Conservation (phyloP, 2,888 invertebrate species). For the Laothoe populi region DNA sequence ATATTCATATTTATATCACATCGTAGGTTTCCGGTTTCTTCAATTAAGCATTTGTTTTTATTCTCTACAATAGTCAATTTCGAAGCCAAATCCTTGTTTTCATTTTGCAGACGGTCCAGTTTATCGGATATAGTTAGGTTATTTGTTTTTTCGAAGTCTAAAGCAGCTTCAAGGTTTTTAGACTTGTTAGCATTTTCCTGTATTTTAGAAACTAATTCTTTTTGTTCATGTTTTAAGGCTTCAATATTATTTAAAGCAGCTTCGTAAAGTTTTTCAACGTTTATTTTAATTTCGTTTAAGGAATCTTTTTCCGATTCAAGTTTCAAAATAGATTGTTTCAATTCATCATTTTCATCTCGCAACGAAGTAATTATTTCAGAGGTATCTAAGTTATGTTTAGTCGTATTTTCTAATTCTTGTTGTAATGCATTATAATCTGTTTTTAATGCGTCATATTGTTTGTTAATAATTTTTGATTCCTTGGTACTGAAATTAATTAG, state of each 20-base stretch:
- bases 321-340: constrained; percentile 17
- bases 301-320: constrained; percentile 23
- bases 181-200: constrained; percentile 44
- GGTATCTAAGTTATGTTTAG: background rate
- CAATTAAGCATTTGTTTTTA: constrained; percentile 35
- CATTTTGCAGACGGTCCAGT: constrained; percentile 34
- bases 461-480: constrained; percentile 37
- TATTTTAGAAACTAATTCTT: constrained; percentile 40
- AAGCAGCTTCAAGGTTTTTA: constrained; percentile 39
- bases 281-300: constrained; percentile 15
- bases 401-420: constrained; percentile 11
- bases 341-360: constrained; percentile 32
- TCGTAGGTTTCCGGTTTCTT: constrained; percentile 43
- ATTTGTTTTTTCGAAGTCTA: constrained; percentile 39
- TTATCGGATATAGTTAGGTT: constrained; percentile 32
- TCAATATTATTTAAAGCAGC: constrained; percentile 26
- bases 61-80: constrained; percentile 37
- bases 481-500: constrained; percentile 37
- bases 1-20: constrained; percentile 19
- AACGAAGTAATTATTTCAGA: constrained; percentile 10
- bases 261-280: constrained; percentile 30
- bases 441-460: constrained; percentile 37
- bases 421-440: constrained; percentile 30
- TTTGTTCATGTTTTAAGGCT: constrained; percentile 30
- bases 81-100: constrained; percentile 33